Percentiles rank a stretch among this genome's conserved stretches.
phyloP scores from a whole-genome alignment of 2,797 vertebrate genomes.

The Pantherophis vulpinus region DNA sequence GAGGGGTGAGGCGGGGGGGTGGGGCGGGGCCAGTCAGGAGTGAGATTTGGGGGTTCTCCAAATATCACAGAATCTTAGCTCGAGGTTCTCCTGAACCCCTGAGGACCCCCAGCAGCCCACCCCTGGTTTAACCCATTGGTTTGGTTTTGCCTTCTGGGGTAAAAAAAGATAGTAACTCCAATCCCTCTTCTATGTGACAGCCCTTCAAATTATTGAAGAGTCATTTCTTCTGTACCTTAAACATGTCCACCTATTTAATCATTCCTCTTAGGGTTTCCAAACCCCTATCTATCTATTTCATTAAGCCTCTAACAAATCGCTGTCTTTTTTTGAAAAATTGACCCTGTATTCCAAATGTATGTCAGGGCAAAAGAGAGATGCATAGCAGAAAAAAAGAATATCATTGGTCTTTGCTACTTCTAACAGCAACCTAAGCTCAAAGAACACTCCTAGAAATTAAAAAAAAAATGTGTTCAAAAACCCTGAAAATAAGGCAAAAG shows the following conservation, averaged over 20 bases:
- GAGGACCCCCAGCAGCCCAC: too few relatives aligned
- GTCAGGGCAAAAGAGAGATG: background rate
- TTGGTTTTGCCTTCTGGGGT: background rate
- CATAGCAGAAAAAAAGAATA: background rate
- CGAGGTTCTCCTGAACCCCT: too few relatives aligned
- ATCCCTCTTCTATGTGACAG: background rate
- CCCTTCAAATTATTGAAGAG: background rate
- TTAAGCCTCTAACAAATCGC: background rate
- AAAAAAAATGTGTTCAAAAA: too few relatives aligned
- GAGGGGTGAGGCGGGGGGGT: too few relatives aligned
- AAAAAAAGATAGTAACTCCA: background rate
- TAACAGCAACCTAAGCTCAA: background rate
- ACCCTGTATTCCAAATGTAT: background rate
- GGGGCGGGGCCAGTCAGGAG: too few relatives aligned
- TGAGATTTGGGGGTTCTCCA: too few relatives aligned
- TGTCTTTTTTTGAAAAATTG: background rate
- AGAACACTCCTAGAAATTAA: background rate
- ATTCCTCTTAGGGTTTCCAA: background rate
- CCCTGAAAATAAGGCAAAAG: too few relatives aligned
- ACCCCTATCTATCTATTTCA: background rate
- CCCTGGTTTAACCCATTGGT: too few relatives aligned
- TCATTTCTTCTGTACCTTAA: background rate
- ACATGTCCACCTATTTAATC: background rate
- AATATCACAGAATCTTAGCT: too few relatives aligned
- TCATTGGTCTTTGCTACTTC: background rate